These are phyloP conservation scores for Copsychus sechellarum DNA, from an alignment of 2,113 vertebrate genomes.

Conservation along the genomic window DNA sequence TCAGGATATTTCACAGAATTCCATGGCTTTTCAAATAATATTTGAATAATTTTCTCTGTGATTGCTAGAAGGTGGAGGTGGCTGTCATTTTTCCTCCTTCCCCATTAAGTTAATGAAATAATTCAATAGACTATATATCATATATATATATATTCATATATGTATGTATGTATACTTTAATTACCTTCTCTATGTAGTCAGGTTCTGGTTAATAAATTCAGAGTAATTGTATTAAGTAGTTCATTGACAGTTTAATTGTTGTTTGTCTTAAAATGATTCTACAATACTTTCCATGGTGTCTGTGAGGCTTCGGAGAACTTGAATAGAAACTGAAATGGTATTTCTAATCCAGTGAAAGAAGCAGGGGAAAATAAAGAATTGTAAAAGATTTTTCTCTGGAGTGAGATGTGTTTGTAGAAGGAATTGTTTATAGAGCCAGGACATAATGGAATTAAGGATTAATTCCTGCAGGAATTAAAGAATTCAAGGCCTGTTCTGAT, in stretches of 20 bases:
- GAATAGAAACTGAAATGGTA: rapidly evolving
- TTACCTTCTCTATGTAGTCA: not conserved
- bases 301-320: not conserved
- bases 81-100: not conserved
- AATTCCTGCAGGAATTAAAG: not conserved
- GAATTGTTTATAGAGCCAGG: not conserved
- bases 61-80: not conserved
- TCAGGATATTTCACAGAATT: not conserved
- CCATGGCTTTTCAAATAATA: not conserved
- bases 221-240: not conserved
- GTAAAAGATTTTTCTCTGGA: not conserved
- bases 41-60: not conserved
- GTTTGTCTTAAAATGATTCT: not conserved
- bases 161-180: not conserved
- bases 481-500: not conserved
- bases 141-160: too few relatives aligned
- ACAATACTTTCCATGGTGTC: not conserved
- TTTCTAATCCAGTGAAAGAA: not conserved
- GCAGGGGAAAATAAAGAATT: not conserved
- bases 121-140: not conserved
- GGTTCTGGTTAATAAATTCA: not conserved
- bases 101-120: not conserved
- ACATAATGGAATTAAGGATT: not conserved
- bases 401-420: not conserved
- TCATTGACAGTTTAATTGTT: not conserved